Conservation (phyloP, 2,797 vertebrate species). For the Amniataba percoides region DNA sequence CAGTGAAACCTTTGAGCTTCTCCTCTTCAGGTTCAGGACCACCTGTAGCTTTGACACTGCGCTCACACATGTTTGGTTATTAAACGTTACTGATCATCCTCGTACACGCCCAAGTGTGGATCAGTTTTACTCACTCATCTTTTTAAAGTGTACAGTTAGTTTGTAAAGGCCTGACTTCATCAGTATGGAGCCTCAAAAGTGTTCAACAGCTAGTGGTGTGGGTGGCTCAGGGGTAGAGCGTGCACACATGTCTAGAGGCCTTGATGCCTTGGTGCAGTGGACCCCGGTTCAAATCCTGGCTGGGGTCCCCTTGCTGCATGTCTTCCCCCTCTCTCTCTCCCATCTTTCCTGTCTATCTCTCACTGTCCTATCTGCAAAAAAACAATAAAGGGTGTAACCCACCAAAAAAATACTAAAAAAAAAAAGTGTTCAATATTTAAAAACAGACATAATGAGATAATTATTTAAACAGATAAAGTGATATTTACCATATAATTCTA, state of each 20-base stretch:
- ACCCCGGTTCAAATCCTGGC: no score
- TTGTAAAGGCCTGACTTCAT: background rate
- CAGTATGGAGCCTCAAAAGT: background rate
- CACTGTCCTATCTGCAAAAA: no score
- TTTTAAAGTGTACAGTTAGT: background rate
- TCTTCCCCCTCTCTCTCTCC: no score
- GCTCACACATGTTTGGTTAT: background rate
- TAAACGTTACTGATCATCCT: background rate
- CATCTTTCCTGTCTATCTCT: no score
- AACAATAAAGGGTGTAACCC: no score
- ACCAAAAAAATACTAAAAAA: no score
- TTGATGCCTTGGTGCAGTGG: no score
- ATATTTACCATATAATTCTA: background rate
- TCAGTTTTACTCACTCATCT: background rate
- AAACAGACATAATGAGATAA: background rate
- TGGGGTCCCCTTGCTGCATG: no score
- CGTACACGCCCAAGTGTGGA: background rate
- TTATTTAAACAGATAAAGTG: background rate
- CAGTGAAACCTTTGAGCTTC: conserved; percentile 41
- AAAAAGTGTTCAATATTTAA: background rate
- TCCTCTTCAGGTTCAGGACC: conserved; percentile 27
- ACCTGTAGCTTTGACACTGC: background rate
- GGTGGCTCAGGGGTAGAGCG: no score
- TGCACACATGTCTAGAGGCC: no score
- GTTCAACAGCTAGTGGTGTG: no score